These are phyloP conservation scores for Pseudachorutes palmiensis DNA, from an alignment of 1,140 invertebrate genomes.

Conservation along the genomic window DNA sequence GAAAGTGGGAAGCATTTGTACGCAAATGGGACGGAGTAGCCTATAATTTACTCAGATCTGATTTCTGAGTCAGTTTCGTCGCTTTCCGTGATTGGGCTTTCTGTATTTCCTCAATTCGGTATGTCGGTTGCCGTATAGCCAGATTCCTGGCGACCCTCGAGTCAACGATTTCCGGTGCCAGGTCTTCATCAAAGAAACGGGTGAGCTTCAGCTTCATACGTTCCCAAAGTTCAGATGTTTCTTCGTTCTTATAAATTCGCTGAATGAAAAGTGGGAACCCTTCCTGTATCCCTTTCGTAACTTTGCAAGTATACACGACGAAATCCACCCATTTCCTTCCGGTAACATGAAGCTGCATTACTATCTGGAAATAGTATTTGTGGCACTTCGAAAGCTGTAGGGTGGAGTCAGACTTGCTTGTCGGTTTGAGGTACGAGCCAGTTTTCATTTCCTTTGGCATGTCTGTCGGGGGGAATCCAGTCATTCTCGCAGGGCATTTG, in stretches of 20 bases:
- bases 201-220: slow-evolving; percentile 30
- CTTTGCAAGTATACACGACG: slow-evolving; percentile 40
- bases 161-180: slow-evolving; percentile 38
- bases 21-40: too few species aligned
- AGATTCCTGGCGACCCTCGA: slow-evolving; percentile 37
- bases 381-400: slow-evolving; percentile 37
- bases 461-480: slow-evolving; percentile 27
- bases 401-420: background rate
- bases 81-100: background rate
- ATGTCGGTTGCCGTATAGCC: slow-evolving; percentile 8
- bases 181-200: slow-evolving; percentile 19
- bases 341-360: slow-evolving; percentile 43
- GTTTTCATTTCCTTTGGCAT: slow-evolving; percentile 2
- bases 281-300: background rate
- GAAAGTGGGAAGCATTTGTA: too few species aligned
- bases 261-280: slow-evolving; percentile 24
- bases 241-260: background rate
- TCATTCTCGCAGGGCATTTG: slow-evolving; percentile 40
- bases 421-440: background rate
- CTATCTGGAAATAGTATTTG: slow-evolving; percentile 44
- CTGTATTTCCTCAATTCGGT: slow-evolving; percentile 2
- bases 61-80: too few species aligned
- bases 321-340: slow-evolving; percentile 42
- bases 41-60: too few species aligned
- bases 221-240: slow-evolving; percentile 35